Conservation (phyloP, 2,888 invertebrate genomes). For the Rhingia rostrata region DNA sequence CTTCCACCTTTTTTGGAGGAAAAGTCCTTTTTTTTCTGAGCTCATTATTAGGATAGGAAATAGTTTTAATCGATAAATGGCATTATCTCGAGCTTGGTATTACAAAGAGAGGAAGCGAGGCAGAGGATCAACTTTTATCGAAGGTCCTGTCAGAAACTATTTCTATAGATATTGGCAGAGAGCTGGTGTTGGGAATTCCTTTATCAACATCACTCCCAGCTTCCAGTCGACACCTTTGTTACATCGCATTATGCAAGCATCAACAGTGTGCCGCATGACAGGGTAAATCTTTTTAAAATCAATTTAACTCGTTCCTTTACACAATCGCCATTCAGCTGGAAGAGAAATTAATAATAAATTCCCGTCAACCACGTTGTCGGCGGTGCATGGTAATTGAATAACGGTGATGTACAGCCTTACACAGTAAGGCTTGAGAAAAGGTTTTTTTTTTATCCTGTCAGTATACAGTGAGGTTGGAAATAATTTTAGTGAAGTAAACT, state of each 20-base stretch:
- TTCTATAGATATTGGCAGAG: conserved; percentile 17
- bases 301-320: conserved; percentile 58
- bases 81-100: background rate
- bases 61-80: conserved; percentile 64
- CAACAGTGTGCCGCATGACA: conserved; percentile 46
- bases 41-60: conserved; percentile 49
- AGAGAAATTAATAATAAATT: conserved; percentile 64
- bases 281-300: conserved; percentile 67
- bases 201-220: conserved; percentile 13
- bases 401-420: conserved; percentile 49
- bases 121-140: conserved; percentile 49
- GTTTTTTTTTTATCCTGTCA: background rate
- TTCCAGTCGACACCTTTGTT: conserved; percentile 63
- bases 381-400: conserved; percentile 64
- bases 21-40: conserved; percentile 12
- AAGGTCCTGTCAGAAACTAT: conserved; percentile 26
- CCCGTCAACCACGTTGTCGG: conserved; percentile 39
- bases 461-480: conserved; percentile 22
- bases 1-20: background rate
- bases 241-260: conserved; percentile 45
- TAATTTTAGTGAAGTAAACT: background rate
- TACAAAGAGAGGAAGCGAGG: background rate
- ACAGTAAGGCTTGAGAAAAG: conserved; percentile 13
- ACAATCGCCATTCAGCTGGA: conserved; percentile 43
- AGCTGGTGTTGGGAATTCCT: conserved; percentile 18